Evolutionary conservation across 2,888 invertebrate genomes (phyloP), one percentile per base, ranked within the genome.

Genomic region (Drosophila borborema): DNA sequence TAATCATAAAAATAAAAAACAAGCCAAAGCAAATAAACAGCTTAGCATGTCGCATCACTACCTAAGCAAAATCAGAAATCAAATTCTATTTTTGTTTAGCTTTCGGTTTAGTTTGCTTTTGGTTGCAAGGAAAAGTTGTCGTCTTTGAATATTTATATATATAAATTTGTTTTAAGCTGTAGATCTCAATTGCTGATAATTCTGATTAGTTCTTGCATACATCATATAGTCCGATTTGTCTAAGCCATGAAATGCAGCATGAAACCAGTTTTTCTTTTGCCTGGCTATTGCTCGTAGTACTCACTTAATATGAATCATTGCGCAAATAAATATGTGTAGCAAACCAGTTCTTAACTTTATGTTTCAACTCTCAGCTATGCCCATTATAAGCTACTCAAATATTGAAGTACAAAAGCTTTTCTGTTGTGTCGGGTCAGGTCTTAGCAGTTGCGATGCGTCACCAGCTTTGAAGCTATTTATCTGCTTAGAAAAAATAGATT

Each of bases 1-100:
- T 12, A 40, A 64, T 36, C 5, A 28, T 28, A 28, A 3, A 28
- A 28, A 28, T 6, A 64, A 38, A 55, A 23, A 58, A 38, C 53
- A 12, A 48, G 12, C 41, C 28, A 41, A 41, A 4, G 51, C 51
- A 75, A 75, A 59, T 76, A 62, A 64, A 61, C 64, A 23, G 60
- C 80, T 80, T 78, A 80, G 20, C 59, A 55, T 34, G 40, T 58
- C 58, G 28, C 56, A 61, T 31, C 59, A 41, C 8, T 46, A 74
- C 48, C 63, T 80, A 53, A 18, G 20, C 55, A 28, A 64, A 67
- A 40, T 10, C 51, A 45, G 74, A 72, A 45, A 66, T 31, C 56
- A 68, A 63, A 41, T 53, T 56, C 36, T 63, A 40, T 49, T 65
- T 79, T 53, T 54, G 51, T 77, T 65, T 41, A 28, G 53, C 48